A percentile compares a stretch with the other conserved stretches of the same genome.
Evolutionary conservation across 2,113 vertebrate genomes (phyloP).

Genomic region (Pelmatolapia mariae): DNA sequence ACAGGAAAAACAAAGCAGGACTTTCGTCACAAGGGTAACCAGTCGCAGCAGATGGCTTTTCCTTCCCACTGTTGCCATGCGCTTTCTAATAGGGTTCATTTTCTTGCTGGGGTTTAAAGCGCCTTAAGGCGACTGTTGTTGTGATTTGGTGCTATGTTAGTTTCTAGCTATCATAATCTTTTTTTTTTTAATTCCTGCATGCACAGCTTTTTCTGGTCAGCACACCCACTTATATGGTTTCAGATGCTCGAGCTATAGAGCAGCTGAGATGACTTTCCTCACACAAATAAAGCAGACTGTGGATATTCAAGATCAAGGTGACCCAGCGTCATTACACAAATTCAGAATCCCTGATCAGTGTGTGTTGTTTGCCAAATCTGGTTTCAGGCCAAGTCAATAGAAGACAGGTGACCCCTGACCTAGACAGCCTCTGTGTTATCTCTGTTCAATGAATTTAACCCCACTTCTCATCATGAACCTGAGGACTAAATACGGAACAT

Average conservation of each 20-base stretch:
- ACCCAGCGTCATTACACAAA: background rate
- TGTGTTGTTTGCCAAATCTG: slow-evolving; percentile 27
- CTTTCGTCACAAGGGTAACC: background rate
- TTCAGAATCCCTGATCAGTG: background rate
- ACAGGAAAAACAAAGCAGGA: background rate
- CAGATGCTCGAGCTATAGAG: background rate
- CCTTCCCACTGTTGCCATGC: background rate
- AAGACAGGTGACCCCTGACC: slow-evolving; percentile 17
- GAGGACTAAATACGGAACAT: background rate
- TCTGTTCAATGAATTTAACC: slow-evolving; percentile 27
- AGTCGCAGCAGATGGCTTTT: background rate
- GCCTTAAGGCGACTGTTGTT: background rate
- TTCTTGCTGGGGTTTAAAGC: fast-evolving
- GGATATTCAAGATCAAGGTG: background rate
- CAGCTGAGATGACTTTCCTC: background rate
- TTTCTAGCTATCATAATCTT: background rate
- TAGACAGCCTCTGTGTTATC: slow-evolving; percentile 7
- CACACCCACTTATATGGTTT: background rate
- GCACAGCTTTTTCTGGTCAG: background rate
- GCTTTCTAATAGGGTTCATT: background rate
- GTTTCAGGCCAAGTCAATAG: slow-evolving; percentile 31
- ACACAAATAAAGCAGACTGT: background rate
- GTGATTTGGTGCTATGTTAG: background rate
- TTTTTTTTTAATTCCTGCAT: background rate
- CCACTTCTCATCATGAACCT: background rate